phyloP scores from a whole-genome alignment of 2,888 invertebrate genomes.

The Euproctis similis region DNA sequence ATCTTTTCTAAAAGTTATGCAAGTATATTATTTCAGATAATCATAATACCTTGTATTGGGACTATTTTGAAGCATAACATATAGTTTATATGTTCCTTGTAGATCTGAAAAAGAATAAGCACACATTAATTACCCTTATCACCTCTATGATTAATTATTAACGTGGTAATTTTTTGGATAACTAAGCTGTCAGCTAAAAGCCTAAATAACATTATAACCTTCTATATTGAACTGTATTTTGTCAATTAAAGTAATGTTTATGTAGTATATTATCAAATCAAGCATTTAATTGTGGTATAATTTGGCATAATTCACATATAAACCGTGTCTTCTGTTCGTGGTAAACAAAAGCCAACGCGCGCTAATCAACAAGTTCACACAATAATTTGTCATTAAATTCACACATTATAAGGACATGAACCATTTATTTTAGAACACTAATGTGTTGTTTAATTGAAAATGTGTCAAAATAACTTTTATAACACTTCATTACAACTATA shows the following conservation, averaged over 20 bases:
- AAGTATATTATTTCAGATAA: slow-evolving; percentile 26
- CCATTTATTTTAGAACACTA: slow-evolving; percentile 20
- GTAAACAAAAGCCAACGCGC: slow-evolving; percentile 60
- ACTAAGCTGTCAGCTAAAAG: slow-evolving; percentile 3
- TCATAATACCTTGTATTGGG: slow-evolving; percentile 31
- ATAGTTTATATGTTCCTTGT: slow-evolving; percentile 39
- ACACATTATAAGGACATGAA: slow-evolving; percentile 17
- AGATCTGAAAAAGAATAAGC: slow-evolving; percentile 49
- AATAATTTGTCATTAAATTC: slow-evolving; percentile 43
- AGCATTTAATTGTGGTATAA: slow-evolving; percentile 21
- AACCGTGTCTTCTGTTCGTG: slow-evolving; percentile 39
- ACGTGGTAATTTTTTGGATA: slow-evolving; percentile 34
- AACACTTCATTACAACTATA: slow-evolving; percentile 47
- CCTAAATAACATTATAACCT: too few species aligned
- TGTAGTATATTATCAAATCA: slow-evolving; percentile 18
- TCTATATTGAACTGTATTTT: slow-evolving; percentile 12
- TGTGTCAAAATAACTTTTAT: slow-evolving; percentile 37
- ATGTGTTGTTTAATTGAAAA: slow-evolving; percentile 25
- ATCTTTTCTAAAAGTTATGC: slow-evolving; percentile 18
- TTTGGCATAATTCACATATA: slow-evolving; percentile 36
- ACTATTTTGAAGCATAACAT: slow-evolving; percentile 39
- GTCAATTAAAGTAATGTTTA: slow-evolving; percentile 15
- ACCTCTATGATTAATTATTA: slow-evolving; percentile 25
- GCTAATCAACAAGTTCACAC: slow-evolving; percentile 56
- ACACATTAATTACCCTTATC: slow-evolving; percentile 23